These are phyloP conservation scores for Tineola bisselliella DNA, from an alignment of 2,888 invertebrate species.

Conservation along the genomic window DNA sequence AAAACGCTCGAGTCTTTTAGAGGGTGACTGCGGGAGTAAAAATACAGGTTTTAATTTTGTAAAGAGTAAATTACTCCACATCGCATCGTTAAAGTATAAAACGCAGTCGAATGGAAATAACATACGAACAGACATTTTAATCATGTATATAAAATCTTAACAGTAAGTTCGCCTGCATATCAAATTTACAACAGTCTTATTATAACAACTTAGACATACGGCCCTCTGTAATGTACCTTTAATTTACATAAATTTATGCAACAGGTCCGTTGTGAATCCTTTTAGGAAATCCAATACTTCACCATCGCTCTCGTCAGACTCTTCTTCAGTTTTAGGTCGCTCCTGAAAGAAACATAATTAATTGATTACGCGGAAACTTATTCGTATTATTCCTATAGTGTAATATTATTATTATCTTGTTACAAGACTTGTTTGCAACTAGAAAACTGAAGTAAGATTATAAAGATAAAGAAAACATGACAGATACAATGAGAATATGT, in stretches of 20 bases:
- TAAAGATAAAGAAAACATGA: neutral
- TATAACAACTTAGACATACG: neutral
- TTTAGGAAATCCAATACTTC: constrained; percentile 52
- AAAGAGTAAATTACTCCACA: too few species aligned
- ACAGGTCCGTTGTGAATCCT: constrained; percentile 52
- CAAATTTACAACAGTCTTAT: neutral
- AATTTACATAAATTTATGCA: constrained; percentile 39
- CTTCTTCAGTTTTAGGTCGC: constrained; percentile 18
- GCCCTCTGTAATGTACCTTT: neutral
- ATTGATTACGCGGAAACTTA: too few species aligned
- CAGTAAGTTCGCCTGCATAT: neutral
- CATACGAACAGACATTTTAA: neutral
- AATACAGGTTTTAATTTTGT: too few species aligned
- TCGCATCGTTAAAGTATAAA: too few species aligned
- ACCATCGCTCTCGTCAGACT: constrained; percentile 25
- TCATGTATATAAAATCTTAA: neutral
- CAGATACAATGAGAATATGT: neutral
- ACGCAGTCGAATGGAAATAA: neutral
- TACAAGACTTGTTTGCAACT: neutral
- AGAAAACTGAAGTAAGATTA: neutral
- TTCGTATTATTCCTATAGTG: too few species aligned
- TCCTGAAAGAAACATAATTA: constrained; percentile 20
- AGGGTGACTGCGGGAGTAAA: too few species aligned
- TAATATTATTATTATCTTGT: constrained; percentile 1
- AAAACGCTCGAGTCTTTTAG: too few species aligned